Evolutionary conservation across 2,113 vertebrate genomes (phyloP).

Genomic region (Ochotona princeps): DNA sequence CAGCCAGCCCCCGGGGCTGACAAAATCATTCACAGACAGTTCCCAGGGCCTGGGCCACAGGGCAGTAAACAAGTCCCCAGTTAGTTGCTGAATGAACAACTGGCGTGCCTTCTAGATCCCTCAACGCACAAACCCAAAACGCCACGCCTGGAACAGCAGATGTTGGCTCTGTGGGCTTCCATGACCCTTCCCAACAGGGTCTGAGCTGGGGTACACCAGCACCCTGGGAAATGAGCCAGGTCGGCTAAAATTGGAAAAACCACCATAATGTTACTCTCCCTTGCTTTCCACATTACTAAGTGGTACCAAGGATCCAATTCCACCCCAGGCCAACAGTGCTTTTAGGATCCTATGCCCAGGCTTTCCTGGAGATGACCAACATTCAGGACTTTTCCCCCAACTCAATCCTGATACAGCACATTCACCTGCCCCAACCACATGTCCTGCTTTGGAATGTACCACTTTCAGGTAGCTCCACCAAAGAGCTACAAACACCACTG

Average conservation of each 20-base stretch:
- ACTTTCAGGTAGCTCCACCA: not conserved
- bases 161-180: not conserved
- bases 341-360: not conserved
- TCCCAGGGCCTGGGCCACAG: not conserved
- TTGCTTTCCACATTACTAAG: not conserved
- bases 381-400: not conserved
- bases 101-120: not conserved
- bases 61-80: not conserved
- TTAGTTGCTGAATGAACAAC: not conserved
- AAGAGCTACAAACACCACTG: not conserved
- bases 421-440: not conserved
- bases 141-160: not conserved
- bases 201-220: not conserved
- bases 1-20: constrained; percentile 10
- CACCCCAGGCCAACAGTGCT: not conserved
- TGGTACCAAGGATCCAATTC: not conserved
- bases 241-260: too few relatives aligned
- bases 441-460: not conserved
- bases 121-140: not conserved
- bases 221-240: not conserved
- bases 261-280: not conserved
- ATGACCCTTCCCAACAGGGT: not conserved
- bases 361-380: not conserved
- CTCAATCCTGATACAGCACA: not conserved
- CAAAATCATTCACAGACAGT: constrained; percentile 57